phyloP scores from a whole-genome alignment of 2,888 invertebrate species.

The Drepana falcataria region DNA sequence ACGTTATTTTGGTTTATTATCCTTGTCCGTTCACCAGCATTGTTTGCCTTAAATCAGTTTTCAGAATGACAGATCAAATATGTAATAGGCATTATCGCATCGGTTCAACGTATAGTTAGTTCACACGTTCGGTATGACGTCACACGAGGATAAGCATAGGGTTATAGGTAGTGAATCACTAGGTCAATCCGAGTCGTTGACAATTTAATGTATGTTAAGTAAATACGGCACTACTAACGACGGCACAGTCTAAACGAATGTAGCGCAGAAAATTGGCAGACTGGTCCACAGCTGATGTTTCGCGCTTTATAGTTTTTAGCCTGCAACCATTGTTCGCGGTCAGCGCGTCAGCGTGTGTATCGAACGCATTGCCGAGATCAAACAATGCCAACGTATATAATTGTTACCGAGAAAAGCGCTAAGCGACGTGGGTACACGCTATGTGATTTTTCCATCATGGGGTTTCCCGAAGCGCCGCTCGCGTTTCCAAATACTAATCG shows the following conservation, averaged over 20 bases:
- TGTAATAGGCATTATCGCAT: constrained; percentile 33
- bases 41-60: constrained; percentile 19
- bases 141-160: constrained; percentile 64
- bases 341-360: constrained; percentile 35
- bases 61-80: constrained; percentile 24
- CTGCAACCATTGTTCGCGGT: constrained; percentile 43
- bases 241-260: constrained; percentile 34
- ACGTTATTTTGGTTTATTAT: neutral
- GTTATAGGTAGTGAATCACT: constrained; percentile 73
- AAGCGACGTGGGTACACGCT: constrained; percentile 25
- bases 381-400: constrained; percentile 56
- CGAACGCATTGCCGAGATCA: constrained; percentile 44
- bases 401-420: constrained; percentile 55
- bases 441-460: constrained; percentile 45
- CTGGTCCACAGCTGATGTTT: constrained; percentile 23
- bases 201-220: constrained; percentile 65
- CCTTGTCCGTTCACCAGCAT: constrained; percentile 8
- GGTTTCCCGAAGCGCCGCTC: constrained; percentile 44
- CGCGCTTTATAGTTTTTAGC: constrained; percentile 32
- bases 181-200: constrained; percentile 70
- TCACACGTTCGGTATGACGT: constrained; percentile 55
- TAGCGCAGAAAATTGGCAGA: constrained; percentile 27
- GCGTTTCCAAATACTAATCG: constrained; percentile 25
- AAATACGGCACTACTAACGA: constrained; percentile 42
- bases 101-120: constrained; percentile 27